Evolutionary conservation across 2,797 vertebrate genomes (phyloP).

Genomic region (Mus spretus): DNA sequence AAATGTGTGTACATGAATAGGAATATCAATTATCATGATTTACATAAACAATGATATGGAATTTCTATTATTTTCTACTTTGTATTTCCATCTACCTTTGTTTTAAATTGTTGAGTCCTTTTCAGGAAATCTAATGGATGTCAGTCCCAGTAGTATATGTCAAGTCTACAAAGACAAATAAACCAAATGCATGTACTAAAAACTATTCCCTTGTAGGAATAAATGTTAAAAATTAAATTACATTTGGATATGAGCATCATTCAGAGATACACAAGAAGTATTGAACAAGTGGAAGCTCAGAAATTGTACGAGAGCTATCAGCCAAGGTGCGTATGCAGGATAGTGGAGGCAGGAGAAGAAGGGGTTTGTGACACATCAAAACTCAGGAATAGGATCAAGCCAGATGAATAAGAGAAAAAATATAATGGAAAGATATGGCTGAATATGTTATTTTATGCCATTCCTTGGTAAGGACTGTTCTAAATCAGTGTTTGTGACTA

Average conservation of each 20-base stretch:
- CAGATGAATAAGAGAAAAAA: not conserved
- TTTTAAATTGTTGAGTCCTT: not conserved
- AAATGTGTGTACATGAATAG: not conserved
- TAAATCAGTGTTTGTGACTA: not conserved
- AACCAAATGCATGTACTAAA: not conserved
- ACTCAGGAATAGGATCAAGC: not conserved
- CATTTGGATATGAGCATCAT: not conserved
- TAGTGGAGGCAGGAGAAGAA: too few species aligned
- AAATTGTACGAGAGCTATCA: not conserved
- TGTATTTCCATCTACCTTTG: not conserved
- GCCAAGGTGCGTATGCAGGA: accelerated
- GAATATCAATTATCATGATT: not conserved
- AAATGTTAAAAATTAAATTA: not conserved
- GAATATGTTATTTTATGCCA: not conserved
- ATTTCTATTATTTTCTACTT: not conserved
- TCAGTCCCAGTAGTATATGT: accelerated
- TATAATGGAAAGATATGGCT: not conserved
- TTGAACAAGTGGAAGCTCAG: not conserved
- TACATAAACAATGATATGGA: not conserved
- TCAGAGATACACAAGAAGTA: not conserved
- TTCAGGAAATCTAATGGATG: not conserved
- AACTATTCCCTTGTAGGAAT: not conserved
- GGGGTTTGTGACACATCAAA: accelerated
- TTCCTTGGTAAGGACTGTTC: not conserved
- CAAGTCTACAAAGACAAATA: not conserved